Base-by-base conservation (phyloP, 2,888 invertebrate species). In the Mesoligia furuncula region DNA sequence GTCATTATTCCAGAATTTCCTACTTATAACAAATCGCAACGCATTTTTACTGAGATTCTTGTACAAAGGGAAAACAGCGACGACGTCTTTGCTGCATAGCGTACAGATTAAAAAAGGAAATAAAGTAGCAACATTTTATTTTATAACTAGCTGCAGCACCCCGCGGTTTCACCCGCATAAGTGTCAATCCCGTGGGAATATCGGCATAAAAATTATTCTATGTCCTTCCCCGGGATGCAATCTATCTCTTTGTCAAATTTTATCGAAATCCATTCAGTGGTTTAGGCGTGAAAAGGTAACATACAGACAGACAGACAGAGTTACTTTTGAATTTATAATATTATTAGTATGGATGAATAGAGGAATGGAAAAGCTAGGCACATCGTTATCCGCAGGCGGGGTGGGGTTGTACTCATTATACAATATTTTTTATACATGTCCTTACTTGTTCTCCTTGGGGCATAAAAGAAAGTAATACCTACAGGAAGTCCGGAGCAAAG, bases 401-500 rank as follows among this genome's bases (percentile, higher is more conserved):
- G 24, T 42, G 11, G 48, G 73, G 31, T 67, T 69, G 39, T 27
- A 57, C 62, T 82, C 81, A n/a, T n/a, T n/a, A n/a, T n/a, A n/a
- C n/a, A n/a, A 79, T 79, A 69, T 77, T 69, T 31, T 69, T 54
- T 20, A 27, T 59, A 75, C 57, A 64, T 68, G 20, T 48, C 6
- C 31, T 39, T 20, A 31, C 27, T 67, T 39, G 31, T 64, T 39
- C 15, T 74, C 45, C 45, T 20, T 57, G 48, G 15, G 45, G 45
- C 9, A 39, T n/a, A 24, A 31, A 75, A 68, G 1, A 62, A 54
- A 72, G 31, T 42, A 59, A 39, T 64, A n/a, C n/a, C n/a, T n/a
- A 57, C 20, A 51, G 31, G 11, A 45, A 48, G 5, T 59, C 13
- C 11, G n/a, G 4, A 59, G 20, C 15, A 27, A 15, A 31, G 2